Evolutionary conservation across 2,113 vertebrate species (phyloP).

Genomic region (Vidua macroura): DNA sequence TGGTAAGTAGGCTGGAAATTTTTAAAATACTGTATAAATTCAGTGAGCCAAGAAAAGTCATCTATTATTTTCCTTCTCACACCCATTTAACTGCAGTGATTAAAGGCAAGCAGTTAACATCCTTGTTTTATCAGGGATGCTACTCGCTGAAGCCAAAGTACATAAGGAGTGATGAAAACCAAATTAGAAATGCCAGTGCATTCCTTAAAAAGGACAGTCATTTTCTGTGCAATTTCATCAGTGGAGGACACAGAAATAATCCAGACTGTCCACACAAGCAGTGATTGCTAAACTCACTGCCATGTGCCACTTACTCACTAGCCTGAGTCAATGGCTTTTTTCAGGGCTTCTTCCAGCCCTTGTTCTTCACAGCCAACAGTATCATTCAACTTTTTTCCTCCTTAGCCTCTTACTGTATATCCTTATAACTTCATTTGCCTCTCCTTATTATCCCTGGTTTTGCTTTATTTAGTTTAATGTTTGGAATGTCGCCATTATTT

Average conservation of each 20-base stretch:
- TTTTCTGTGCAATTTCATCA: not conserved
- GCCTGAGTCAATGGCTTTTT: not conserved
- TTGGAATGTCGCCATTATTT: not conserved
- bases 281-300: not conserved
- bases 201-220: not conserved
- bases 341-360: not conserved
- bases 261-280: not conserved
- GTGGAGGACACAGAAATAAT: not conserved
- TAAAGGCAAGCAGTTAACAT: not conserved
- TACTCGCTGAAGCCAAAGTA: not conserved
- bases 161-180: not conserved
- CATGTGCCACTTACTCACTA: not conserved
- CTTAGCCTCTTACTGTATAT: not conserved
- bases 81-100: not conserved
- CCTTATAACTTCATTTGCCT: not conserved
- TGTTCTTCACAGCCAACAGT: not conserved
- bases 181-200: not conserved
- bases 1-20: not conserved
- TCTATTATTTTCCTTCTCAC: not conserved
- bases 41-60: not conserved
- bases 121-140: not conserved
- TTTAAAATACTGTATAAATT: not conserved
- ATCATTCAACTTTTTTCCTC: not conserved
- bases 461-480: not conserved
- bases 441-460: not conserved